Evolutionary conservation across 2,888 invertebrate species (phyloP).

Genomic region (Drosophila peninsularis): DNA sequence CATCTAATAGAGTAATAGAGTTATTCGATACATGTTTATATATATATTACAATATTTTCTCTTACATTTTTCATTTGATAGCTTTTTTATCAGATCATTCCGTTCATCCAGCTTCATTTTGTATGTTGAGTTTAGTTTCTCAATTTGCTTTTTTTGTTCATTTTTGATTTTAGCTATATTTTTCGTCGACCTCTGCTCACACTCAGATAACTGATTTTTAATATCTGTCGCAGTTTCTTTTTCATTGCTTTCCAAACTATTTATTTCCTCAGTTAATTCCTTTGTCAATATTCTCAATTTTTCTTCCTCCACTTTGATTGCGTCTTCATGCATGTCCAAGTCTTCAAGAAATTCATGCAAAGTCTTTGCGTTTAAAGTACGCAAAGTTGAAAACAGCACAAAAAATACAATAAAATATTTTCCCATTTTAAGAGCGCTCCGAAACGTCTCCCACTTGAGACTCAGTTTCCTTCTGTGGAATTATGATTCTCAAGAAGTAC

Average conservation of each 20-base stretch:
- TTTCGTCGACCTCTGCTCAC: not conserved
- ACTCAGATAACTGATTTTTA: conserved; percentile 1
- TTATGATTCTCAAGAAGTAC: not conserved
- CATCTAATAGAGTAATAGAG: not conserved
- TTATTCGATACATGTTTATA: too few relatives aligned
- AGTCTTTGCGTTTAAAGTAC: not conserved
- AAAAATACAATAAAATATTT: conserved; percentile 2
- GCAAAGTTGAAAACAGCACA: not conserved
- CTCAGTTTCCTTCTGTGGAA: too few relatives aligned
- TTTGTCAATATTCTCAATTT: not conserved
- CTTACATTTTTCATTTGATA: not conserved
- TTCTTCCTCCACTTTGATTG: not conserved
- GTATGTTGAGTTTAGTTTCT: not conserved
- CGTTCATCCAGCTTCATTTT: not conserved
- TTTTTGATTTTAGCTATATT: not conserved
- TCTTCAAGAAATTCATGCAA: not conserved
- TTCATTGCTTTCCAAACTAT: not conserved
- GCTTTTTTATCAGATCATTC: not conserved
- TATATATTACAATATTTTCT: too few relatives aligned
- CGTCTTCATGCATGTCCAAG: not conserved
- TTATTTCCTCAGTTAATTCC: not conserved
- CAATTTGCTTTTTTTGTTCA: not conserved
- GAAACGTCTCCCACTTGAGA: not conserved
- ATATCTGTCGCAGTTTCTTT: not conserved
- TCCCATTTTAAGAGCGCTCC: conserved; percentile 7